Conservation (phyloP, 2,888 invertebrate species). For the Sinopyrophorus schimmeli region DNA sequence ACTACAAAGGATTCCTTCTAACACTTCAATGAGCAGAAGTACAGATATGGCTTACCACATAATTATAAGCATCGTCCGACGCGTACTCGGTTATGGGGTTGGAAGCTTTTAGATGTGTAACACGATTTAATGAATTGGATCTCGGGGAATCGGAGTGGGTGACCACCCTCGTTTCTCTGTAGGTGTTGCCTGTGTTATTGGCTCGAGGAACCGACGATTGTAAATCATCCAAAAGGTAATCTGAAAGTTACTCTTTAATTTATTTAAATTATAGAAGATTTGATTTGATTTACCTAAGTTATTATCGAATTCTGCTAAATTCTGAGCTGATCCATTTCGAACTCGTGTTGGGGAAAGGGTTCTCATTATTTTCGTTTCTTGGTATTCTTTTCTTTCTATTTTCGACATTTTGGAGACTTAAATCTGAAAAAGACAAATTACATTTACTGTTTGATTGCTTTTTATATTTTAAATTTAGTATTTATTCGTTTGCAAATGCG, state of each 20-base stretch:
- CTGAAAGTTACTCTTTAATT: slow-evolving; percentile 36
- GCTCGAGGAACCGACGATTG: slow-evolving; percentile 54
- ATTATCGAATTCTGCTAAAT: slow-evolving; percentile 51
- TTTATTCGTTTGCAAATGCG: too few species aligned
- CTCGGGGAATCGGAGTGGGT: slow-evolving; percentile 40
- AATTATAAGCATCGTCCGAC: slow-evolving; percentile 52
- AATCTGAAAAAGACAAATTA: slow-evolving; percentile 14
- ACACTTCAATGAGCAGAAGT: slow-evolving; percentile 21
- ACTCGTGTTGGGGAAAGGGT: slow-evolving; percentile 49
- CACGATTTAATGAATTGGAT: slow-evolving; percentile 48
- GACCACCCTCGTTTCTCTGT: slow-evolving; percentile 42
- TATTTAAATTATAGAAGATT: slow-evolving; percentile 4
- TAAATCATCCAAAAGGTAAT: slow-evolving; percentile 54
- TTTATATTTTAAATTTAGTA: too few species aligned
- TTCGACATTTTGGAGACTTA: slow-evolving; percentile 47
- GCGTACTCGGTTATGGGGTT: slow-evolving; percentile 53
- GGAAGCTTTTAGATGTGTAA: slow-evolving; percentile 47
- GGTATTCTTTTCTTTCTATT: slow-evolving; percentile 53
- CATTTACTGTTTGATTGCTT: too few species aligned
- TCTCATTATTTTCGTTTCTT: slow-evolving; percentile 50
- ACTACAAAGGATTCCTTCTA: too few species aligned
- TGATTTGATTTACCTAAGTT: slow-evolving; percentile 48
- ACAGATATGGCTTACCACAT: slow-evolving; percentile 42
- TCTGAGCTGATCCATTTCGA: slow-evolving; percentile 46
- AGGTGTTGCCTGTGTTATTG: slow-evolving; percentile 46